Evolutionary conservation across 2,888 invertebrate genomes (phyloP).

Genomic region (Rhingia rostrata): DNA sequence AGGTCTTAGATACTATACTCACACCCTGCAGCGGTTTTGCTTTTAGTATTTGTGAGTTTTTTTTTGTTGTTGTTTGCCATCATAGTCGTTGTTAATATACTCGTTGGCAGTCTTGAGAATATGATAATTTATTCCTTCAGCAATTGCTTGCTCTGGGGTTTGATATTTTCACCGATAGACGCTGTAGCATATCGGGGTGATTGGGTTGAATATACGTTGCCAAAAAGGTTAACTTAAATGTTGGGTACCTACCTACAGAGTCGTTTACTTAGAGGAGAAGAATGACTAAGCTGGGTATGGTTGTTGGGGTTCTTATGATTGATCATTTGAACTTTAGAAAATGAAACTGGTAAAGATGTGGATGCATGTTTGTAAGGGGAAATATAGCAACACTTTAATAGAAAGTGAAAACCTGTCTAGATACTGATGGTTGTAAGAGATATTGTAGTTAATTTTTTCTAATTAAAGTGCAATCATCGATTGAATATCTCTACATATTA

Average conservation of each 20-base stretch:
- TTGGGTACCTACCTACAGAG: conserved; percentile 23
- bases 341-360: conserved; percentile 12
- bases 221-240: conserved; percentile 57
- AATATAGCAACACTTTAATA: neutral
- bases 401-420: conserved; percentile 43
- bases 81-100: neutral
- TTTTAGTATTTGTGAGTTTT: neutral
- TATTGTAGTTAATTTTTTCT: neutral
- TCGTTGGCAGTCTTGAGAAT: conserved; percentile 45
- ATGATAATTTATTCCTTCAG: conserved; percentile 54
- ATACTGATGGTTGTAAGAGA: conserved; percentile 3
- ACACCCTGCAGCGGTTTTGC: conserved; percentile 14
- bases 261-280: conserved; percentile 8
- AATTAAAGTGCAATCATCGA: neutral
- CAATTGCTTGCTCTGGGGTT: conserved; percentile 24
- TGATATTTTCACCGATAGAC: conserved; percentile 54
- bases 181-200: conserved; percentile 13
- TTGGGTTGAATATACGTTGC: conserved; percentile 15
- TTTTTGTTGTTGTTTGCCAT: neutral
- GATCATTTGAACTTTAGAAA: conserved; percentile 58
- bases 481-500: no score
- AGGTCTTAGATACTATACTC: conserved; percentile 19
- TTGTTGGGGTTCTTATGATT: conserved; percentile 40
- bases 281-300: conserved; percentile 26
- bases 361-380: neutral